Percentiles rank a stretch among this genome's conserved stretches.
Conservation (phyloP, 2,113 vertebrate species). For the Gobius niger region DNA sequence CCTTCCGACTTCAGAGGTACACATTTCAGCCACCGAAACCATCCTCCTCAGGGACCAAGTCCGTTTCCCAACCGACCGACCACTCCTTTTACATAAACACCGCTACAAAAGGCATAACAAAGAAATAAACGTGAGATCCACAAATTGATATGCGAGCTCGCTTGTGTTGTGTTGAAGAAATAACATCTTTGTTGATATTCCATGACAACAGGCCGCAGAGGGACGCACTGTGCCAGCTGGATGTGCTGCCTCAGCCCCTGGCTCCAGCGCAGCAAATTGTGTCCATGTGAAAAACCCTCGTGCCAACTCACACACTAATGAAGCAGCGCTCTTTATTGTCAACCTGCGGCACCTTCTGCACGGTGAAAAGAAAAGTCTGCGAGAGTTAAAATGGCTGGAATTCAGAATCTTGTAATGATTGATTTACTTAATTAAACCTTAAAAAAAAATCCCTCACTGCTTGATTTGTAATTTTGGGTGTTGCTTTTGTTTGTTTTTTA, state of each 20-base stretch:
- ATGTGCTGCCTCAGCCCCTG: slow-evolving; percentile 51
- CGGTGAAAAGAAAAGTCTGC: not conserved
- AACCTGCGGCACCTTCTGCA: slow-evolving; percentile 43
- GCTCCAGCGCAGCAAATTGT: slow-evolving; percentile 46
- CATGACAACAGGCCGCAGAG: slow-evolving; percentile 66
- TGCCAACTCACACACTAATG: slow-evolving; percentile 57
- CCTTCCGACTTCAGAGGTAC: slow-evolving; percentile 40
- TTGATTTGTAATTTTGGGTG: too few species aligned
- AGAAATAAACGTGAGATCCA: slow-evolving; percentile 47
- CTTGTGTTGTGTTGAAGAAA: slow-evolving; percentile 70
- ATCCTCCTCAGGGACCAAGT: slow-evolving; percentile 29
- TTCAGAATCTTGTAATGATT: not conserved
- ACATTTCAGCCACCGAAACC: slow-evolving; percentile 32
- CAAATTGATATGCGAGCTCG: slow-evolving; percentile 67
- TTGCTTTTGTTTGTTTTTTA: too few species aligned
- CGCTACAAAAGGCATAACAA: slow-evolving; percentile 43
- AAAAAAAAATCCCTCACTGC: too few species aligned
- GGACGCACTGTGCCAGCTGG: slow-evolving; percentile 65
- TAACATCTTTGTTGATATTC: slow-evolving; percentile 70
- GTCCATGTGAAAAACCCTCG: slow-evolving; percentile 48
- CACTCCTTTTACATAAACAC: slow-evolving; percentile 39
- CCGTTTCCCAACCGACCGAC: slow-evolving; percentile 33
- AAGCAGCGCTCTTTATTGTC: slow-evolving; percentile 46
- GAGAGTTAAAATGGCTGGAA: not conserved
- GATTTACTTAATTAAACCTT: not conserved